A percentile compares a stretch with the other conserved stretches of the same genome.
Conservation (phyloP, 30 jellyfish, hydroid and myxozoan species). For the Pelagia noctiluca region DNA sequence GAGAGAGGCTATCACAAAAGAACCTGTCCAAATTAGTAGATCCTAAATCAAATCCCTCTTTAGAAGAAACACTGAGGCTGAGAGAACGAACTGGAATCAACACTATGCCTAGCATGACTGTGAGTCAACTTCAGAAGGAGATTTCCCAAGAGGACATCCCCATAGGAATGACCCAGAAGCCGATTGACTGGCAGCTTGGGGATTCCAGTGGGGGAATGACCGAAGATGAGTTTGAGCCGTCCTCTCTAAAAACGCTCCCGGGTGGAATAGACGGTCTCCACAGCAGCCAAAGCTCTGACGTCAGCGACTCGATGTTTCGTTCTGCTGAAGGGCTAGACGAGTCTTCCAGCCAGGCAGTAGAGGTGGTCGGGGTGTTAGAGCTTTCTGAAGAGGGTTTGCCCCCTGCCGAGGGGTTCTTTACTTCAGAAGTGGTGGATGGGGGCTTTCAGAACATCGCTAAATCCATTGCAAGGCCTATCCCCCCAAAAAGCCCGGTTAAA, state of each 20-base stretch:
- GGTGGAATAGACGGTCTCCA: slow-evolving; percentile 50
- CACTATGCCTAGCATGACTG: slow-evolving; percentile 68
- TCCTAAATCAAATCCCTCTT: slow-evolving; percentile 71
- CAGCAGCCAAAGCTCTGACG: slow-evolving; percentile 68
- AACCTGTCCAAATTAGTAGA: slow-evolving; percentile 77
- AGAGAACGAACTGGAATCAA: slow-evolving; percentile 63
- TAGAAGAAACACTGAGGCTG: slow-evolving; percentile 71
- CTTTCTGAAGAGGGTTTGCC: slow-evolving; percentile 32
- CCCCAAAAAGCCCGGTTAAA: background rate
- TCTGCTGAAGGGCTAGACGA: slow-evolving; percentile 71
- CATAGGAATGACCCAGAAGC: slow-evolving; percentile 52
- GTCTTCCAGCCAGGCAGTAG: background rate
- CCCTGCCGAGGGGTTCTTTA: background rate
- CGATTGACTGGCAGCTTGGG: slow-evolving; percentile 58
- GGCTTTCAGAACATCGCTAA: background rate
- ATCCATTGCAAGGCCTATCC: slow-evolving; percentile 8
- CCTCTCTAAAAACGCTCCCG: slow-evolving; percentile 66
- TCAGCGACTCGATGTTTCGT: slow-evolving; percentile 65
- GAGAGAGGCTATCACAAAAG: slow-evolving; percentile 79
- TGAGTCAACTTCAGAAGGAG: slow-evolving; percentile 89
- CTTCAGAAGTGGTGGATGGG: background rate
- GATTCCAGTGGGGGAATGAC: slow-evolving; percentile 38
- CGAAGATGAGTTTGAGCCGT: slow-evolving; percentile 84
- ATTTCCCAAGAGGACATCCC: slow-evolving; percentile 80
- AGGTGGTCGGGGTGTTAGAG: slow-evolving; percentile 50